Base-by-base conservation (phyloP, 2,113 vertebrate genomes). In the Oreochromis niloticus region DNA sequence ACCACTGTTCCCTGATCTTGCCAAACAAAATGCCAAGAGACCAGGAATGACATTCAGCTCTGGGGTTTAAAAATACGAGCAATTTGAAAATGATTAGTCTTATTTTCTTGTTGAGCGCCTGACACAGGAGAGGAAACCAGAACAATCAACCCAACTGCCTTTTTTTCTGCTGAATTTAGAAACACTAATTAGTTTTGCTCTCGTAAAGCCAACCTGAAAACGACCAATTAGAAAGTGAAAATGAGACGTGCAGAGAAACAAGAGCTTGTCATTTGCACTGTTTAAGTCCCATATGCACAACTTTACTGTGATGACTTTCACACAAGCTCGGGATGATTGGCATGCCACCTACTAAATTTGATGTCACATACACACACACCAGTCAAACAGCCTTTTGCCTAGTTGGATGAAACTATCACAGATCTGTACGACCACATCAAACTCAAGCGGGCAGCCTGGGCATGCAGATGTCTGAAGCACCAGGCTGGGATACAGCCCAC, bases 131-230 rank as follows among this genome's bases (percentile, higher is more conserved):
- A 95, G 95, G 95, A 97, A 96, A 97, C 95, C 96, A 96, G 96
- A 96, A 96, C 96, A 96, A 96, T 96, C 94, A 94, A 92, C 93
- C 88, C 84, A 71, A 88, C 90, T 80, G 88, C 82, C 93, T 87
- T 90, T 94, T 90, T 91, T 95, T 81, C 92, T 89, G 93, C 96
- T 96, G 96, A 96, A 96, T 97, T 96, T 97, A 97, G 96, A 96
- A 97, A 97, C 95, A 93, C 96, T 96, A 97, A 97, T 97, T 97
- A 97, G 96, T 96, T 96, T 97, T 95, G 95, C 96, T 96, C 96
- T 96, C 95, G 89, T 96, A 96, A 97, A 97, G 94, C 91, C 95
- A 96, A 96, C 96, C 96, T 96, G 96, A 96, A 96, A 96, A 96
- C 89, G 95, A 96, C 95, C 96, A 96, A 96, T 97, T 96, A 97